A percentile compares a stretch with the other conserved stretches of the same genome.
phyloP scores from a whole-genome alignment of 2,113 vertebrate species.

The Oreochromis aureus region DNA sequence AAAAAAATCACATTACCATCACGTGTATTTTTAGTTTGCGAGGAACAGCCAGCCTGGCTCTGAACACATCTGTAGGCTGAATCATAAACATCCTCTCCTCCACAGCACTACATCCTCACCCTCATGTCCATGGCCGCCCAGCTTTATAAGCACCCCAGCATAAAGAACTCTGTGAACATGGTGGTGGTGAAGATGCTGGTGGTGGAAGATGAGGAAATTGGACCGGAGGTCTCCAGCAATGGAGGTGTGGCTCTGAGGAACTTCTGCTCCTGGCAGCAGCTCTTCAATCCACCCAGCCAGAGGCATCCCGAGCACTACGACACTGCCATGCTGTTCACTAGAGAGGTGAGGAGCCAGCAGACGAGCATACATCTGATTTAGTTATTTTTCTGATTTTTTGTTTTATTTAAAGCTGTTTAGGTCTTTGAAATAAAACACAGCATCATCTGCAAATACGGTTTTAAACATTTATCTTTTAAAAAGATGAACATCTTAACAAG shows the following conservation, averaged over 20 bases:
- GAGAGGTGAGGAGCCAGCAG: conserved; percentile 76
- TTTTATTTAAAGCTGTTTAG: not conserved
- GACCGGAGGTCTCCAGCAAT: conserved; percentile 83
- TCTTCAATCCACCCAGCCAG: conserved; percentile 85
- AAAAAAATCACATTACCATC: not conserved
- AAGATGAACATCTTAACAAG: not conserved
- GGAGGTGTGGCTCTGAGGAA: conserved; percentile 85
- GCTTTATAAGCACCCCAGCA: conserved; percentile 92
- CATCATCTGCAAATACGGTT: not conserved
- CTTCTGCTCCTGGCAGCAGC: conserved; percentile 93
- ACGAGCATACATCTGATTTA: not conserved
- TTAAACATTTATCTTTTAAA: not conserved
- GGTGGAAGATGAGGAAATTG: conserved; percentile 76
- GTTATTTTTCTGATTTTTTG: not conserved
- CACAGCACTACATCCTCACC: conserved; percentile 87
- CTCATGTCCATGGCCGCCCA: conserved; percentile 85
- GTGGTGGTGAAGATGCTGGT: conserved; percentile 91
- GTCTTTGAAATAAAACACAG: not conserved
- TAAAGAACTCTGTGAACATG: conserved; percentile 85
- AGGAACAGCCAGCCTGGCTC: not conserved
- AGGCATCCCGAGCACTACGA: conserved; percentile 89
- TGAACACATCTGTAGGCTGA: not conserved
- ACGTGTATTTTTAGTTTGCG: not conserved
- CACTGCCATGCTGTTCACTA: conserved; percentile 90
- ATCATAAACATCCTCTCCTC: not conserved